Percentiles rank a stretch among this genome's conserved stretches.
Conservation (phyloP, 2,113 vertebrate species). For the Chiloscyllium plagiosum region DNA sequence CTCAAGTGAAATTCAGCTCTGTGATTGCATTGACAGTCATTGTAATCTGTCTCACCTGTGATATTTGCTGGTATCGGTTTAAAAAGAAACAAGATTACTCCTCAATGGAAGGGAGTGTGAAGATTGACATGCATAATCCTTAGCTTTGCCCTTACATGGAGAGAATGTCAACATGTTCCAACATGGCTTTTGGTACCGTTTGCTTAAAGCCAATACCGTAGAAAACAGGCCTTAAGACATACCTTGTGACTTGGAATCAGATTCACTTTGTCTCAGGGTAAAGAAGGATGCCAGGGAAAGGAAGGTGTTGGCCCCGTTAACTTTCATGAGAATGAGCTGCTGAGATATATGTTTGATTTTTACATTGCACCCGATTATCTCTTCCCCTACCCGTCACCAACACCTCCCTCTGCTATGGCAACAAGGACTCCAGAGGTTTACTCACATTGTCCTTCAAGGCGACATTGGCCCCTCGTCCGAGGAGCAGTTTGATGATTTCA, state of each 20-base stretch:
- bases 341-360: not conserved
- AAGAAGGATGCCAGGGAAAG: not conserved
- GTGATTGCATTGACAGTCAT: not conserved
- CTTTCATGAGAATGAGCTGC: not conserved
- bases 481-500: constrained; percentile 69
- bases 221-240: not conserved
- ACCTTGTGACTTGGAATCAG: not conserved
- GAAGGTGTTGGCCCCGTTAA: not conserved
- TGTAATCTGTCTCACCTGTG: not conserved
- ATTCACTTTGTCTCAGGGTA: not conserved
- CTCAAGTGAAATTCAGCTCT: not conserved
- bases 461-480: constrained; percentile 78
- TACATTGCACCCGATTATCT: not conserved
- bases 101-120: not conserved
- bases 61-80: not conserved
- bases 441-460: constrained; percentile 77
- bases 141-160: not conserved
- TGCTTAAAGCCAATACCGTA: not conserved
- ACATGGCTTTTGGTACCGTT: not conserved
- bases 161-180: not conserved
- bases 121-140: not conserved
- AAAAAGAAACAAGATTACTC: not conserved
- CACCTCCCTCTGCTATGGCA: not conserved
- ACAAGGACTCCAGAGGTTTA: not conserved
- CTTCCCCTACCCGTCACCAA: not conserved